Evolutionary conservation across 2,888 invertebrate species (phyloP).

Genomic region (Encarsia formosa): DNA sequence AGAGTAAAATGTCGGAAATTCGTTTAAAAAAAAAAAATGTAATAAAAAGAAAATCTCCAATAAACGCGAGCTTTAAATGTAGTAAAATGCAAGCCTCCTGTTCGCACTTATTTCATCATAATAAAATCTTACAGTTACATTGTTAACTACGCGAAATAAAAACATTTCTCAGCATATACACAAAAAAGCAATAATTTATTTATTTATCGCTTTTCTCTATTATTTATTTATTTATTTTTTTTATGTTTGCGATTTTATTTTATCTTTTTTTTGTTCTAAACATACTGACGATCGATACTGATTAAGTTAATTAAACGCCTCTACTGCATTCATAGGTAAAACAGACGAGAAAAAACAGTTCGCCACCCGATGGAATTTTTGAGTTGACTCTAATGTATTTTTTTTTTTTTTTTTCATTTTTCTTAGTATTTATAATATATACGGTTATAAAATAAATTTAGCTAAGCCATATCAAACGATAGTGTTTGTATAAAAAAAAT

Average conservation of each 20-base stretch:
- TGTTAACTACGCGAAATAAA: constrained; percentile 22
- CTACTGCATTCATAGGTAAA: constrained; percentile 21
- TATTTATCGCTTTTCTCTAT: constrained; percentile 19
- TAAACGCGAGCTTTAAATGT: constrained; percentile 14
- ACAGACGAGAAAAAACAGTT: constrained; percentile 34
- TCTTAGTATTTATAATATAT: constrained; percentile 12
- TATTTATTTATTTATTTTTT: too few relatives aligned
- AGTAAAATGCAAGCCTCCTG: constrained; percentile 23
- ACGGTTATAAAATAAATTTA: constrained; percentile 29
- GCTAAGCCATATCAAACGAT: constrained; percentile 21
- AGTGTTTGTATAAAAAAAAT: constrained; percentile 30
- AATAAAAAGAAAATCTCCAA: too few relatives aligned
- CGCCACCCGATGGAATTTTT: constrained; percentile 35
- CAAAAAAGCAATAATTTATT: constrained; percentile 21
- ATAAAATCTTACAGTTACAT: constrained; percentile 1
- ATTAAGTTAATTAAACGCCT: constrained; percentile 40
- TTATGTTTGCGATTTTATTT: constrained; percentile 19
- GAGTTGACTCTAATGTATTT: too few relatives aligned
- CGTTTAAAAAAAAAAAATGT: constrained; percentile 38
- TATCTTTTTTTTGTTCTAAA: constrained; percentile 9
- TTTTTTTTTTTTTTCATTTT: constrained; percentile 5
- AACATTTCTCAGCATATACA: constrained; percentile 21
- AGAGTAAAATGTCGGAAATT: constrained; percentile 13
- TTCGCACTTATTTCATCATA: constrained; percentile 2
- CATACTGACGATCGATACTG: constrained; percentile 48